phyloP scores from a whole-genome alignment of 2,113 vertebrate genomes.

The Neogale vison region DNA sequence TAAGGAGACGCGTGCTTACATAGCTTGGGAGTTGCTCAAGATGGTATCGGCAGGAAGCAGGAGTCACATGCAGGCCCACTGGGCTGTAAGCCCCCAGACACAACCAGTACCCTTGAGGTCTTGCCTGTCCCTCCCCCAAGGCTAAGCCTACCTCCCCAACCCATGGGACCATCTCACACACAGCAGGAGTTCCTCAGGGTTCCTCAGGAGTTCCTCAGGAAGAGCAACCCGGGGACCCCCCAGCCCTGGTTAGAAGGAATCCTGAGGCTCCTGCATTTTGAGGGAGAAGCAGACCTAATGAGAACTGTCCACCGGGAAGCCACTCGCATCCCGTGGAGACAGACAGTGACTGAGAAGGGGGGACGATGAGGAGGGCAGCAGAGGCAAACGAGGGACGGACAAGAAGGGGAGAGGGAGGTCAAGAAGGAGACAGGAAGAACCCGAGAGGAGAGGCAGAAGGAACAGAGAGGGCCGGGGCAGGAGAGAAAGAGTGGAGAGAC shows the following conservation, averaged over 20 bases:
- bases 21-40: rapidly evolving
- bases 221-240: neutral
- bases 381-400: neutral
- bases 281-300: neutral
- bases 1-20: rapidly evolving
- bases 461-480: neutral
- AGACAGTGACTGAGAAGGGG: neutral
- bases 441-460: neutral
- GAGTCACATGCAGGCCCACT: neutral
- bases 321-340: neutral
- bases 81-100: too few relatives aligned
- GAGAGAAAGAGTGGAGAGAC: neutral
- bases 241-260: neutral
- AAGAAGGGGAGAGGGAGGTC: neutral
- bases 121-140: rapidly evolving
- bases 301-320: neutral
- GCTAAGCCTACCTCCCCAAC: neutral
- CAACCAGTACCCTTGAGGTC: neutral
- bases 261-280: too few relatives aligned
- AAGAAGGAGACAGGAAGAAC: neutral
- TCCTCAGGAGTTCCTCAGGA: neutral
- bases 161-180: neutral
- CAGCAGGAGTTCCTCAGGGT: neutral
- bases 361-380: neutral
- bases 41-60: neutral